Conservation (phyloP, 2,113 vertebrate species). For the Podarcis raffonei region DNA sequence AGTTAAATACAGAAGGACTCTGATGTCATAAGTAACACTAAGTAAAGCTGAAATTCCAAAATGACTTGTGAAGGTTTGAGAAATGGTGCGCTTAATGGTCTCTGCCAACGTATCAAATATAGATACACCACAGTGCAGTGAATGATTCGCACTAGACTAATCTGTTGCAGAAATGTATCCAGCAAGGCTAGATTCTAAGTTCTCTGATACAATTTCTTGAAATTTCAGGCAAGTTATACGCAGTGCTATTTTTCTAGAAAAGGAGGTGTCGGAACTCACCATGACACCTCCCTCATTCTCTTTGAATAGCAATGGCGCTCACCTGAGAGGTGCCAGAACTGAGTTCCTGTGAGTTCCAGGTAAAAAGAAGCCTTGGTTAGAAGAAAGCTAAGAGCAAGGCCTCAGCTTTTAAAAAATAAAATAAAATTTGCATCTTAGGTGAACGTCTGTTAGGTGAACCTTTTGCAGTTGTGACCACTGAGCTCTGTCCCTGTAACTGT, state of each 20-base stretch:
- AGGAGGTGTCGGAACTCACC: too few relatives aligned
- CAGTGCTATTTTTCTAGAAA: too few relatives aligned
- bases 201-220: not conserved
- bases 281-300: too few relatives aligned
- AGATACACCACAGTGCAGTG: not conserved
- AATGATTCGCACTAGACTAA: not conserved
- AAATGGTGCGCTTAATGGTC: not conserved
- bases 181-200: not conserved
- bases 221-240: not conserved
- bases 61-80: not conserved
- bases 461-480: too few relatives aligned
- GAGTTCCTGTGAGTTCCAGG: too few relatives aligned
- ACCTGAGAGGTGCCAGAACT: too few relatives aligned
- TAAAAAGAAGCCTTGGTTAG: too few relatives aligned
- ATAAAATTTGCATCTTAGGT: too few relatives aligned
- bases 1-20: not conserved
- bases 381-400: too few relatives aligned
- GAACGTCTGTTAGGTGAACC: too few relatives aligned
- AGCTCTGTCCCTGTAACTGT: not conserved
- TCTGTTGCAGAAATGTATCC: not conserved
- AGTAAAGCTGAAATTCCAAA: not conserved
- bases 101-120: not conserved
- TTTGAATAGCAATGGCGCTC: too few relatives aligned
- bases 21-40: not conserved
- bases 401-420: too few relatives aligned